Conservation (phyloP, 2,797 vertebrate species). For the Falco biarmicus region DNA sequence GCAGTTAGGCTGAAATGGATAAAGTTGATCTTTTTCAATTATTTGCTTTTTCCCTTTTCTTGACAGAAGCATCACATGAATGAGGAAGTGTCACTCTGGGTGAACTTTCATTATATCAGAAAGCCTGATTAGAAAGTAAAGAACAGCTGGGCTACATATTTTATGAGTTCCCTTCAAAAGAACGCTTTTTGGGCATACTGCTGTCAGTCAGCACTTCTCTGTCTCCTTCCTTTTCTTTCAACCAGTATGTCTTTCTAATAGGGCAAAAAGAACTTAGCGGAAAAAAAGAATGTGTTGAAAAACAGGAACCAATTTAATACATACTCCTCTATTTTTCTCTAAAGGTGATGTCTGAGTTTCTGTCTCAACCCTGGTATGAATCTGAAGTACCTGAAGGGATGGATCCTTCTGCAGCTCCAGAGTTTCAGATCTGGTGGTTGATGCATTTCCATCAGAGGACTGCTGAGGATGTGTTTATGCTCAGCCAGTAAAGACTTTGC, state of each 20-base stretch:
- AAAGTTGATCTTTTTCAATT: constrained; percentile 38
- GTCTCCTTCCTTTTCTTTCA: constrained; percentile 1
- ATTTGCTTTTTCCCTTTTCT: constrained; percentile 15
- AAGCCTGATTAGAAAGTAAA: constrained; percentile 45
- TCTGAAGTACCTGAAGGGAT: neutral
- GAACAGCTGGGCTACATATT: constrained; percentile 38
- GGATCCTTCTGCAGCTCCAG: neutral
- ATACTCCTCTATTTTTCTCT: neutral
- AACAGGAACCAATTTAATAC: neutral
- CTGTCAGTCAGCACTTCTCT: constrained; percentile 11
- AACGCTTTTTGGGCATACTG: neutral
- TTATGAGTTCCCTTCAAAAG: constrained; percentile 28
- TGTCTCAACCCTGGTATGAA: neutral
- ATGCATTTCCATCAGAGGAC: neutral
- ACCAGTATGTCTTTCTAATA: neutral
- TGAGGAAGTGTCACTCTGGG: constrained; percentile 15
- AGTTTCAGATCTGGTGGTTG: neutral
- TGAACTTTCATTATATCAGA: constrained; percentile 49
- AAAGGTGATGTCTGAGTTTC: neutral
- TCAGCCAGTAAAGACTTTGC: neutral
- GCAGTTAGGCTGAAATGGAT: constrained; percentile 40
- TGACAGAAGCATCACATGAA: constrained; percentile 1
- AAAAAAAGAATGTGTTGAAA: neutral
- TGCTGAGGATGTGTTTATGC: neutral
- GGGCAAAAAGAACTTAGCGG: neutral